Evolutionary conservation across 2,797 vertebrate species (phyloP).

Genomic region (Nannoperca obscura): DNA sequence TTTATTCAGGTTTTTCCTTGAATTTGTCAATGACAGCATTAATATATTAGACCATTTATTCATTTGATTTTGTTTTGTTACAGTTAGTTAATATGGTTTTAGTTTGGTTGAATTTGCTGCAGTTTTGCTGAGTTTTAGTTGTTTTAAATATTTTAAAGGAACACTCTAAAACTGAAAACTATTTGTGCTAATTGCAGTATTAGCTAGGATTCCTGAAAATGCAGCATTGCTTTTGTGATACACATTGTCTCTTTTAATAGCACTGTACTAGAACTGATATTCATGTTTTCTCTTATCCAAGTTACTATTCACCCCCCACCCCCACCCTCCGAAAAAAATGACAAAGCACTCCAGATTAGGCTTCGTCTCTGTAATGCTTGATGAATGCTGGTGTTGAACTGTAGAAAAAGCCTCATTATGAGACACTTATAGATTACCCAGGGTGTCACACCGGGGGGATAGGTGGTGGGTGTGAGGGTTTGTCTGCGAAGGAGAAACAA

Average conservation of each 20-base stretch:
- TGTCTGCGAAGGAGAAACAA: slow-evolving; percentile 77
- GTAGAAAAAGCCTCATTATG: slow-evolving; percentile 80
- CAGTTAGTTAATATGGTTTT: neutral
- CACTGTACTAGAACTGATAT: slow-evolving; percentile 21
- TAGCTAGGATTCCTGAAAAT: neutral
- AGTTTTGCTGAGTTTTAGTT: neutral
- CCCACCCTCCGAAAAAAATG: slow-evolving; percentile 24
- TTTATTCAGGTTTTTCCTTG: neutral
- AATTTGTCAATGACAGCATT: neutral
- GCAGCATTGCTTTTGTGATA: neutral
- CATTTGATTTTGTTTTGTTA: neutral
- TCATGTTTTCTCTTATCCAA: slow-evolving; percentile 36
- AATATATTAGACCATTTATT: neutral
- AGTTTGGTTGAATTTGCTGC: neutral
- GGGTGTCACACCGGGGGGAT: slow-evolving; percentile 75
- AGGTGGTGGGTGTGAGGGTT: slow-evolving; percentile 73
- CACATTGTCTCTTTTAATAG: slow-evolving; percentile 22
- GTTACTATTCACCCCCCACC: neutral
- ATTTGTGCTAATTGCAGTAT: neutral
- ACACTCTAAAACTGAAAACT: neutral
- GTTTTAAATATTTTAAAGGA: neutral
- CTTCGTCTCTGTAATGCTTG: slow-evolving; percentile 65
- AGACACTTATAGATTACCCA: slow-evolving; percentile 83
- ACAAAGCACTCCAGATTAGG: slow-evolving; percentile 63
- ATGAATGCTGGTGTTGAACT: slow-evolving; percentile 76